Conservation (phyloP, 2,888 invertebrate genomes). For the Hirtodrosophila alboralis region DNA sequence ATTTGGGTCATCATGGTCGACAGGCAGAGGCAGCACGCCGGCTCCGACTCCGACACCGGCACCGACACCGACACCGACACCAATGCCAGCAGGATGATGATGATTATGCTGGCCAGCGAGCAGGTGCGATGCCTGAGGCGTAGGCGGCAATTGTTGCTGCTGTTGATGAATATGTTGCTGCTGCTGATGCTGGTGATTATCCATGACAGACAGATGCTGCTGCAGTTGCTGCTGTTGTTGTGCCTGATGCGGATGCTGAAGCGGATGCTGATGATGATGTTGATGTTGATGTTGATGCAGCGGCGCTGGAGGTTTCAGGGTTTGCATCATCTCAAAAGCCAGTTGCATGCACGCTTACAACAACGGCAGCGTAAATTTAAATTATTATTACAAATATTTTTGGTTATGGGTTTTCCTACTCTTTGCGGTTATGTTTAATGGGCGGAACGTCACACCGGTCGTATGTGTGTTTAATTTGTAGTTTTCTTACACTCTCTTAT, state of each 20-base stretch:
- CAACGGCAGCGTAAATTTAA: conserved; percentile 10
- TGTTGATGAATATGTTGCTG: conserved; percentile 67
- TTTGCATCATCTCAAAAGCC: conserved; percentile 82
- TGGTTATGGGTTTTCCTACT: neutral
- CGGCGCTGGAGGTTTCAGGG: conserved; percentile 81
- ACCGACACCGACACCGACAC: conserved; percentile 21
- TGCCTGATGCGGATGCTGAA: conserved; percentile 49
- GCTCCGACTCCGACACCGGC: conserved; percentile 25
- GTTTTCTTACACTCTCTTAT: conserved; percentile 28
- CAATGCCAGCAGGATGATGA: conserved; percentile 33
- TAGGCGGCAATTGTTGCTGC: conserved; percentile 72
- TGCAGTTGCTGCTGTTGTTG: conserved; percentile 53
- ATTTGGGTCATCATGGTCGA: conserved; percentile 87
- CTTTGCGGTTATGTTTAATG: neutral
- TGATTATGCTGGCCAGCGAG: conserved; percentile 62
- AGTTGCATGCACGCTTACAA: conserved; percentile 65
- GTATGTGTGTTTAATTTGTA: conserved; percentile 18
- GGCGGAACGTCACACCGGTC: conserved; percentile 34
- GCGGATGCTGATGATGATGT: conserved; percentile 52
- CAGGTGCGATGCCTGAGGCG: conserved; percentile 73
- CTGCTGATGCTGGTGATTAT: conserved; percentile 63
- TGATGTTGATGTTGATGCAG: conserved; percentile 72
- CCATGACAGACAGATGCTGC: conserved; percentile 75
- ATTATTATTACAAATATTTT: conserved; percentile 8
- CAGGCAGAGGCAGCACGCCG: conserved; percentile 48